These are phyloP conservation scores for Endomychus coccineus DNA, from an alignment of 2,888 invertebrate species.

Conservation along the genomic window DNA sequence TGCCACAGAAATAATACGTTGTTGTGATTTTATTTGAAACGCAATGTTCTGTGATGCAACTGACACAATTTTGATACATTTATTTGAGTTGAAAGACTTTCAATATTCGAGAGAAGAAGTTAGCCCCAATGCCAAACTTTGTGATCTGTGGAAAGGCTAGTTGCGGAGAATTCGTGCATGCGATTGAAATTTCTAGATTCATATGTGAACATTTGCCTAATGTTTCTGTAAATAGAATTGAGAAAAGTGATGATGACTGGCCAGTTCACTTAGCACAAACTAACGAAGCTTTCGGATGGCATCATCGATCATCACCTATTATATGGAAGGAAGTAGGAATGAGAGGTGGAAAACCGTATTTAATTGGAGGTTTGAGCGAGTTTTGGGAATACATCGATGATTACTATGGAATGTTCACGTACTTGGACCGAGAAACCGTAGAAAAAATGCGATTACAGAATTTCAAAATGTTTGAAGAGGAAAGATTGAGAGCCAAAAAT, in stretches of 20 bases:
- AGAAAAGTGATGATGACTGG: slow-evolving; percentile 48
- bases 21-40: too few species aligned
- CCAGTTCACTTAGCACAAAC: slow-evolving; percentile 44
- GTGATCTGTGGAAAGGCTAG: slow-evolving; percentile 51
- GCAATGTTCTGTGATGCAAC: too few species aligned
- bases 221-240: slow-evolving; percentile 48
- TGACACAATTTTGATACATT: too few species aligned
- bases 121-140: slow-evolving; percentile 41
- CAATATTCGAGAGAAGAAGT: too few species aligned
- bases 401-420: slow-evolving; percentile 47
- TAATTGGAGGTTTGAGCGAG: slow-evolving; percentile 53
- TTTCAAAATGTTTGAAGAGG: slow-evolving; percentile 23
- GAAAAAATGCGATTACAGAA: slow-evolving; percentile 30
- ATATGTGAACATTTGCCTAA: slow-evolving; percentile 49
- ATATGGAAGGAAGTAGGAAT: slow-evolving; percentile 55
- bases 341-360: slow-evolving; percentile 49
- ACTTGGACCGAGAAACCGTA: slow-evolving; percentile 31
- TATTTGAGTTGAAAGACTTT: too few species aligned
- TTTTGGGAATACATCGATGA: slow-evolving; percentile 57
- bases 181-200: slow-evolving; percentile 49
- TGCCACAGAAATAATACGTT: too few species aligned
- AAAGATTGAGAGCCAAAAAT: neutral
- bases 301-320: slow-evolving; percentile 49
- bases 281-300: slow-evolving; percentile 51
- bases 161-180: slow-evolving; percentile 49